Evolutionary conservation across 1,140 invertebrate species (phyloP).

Genomic region (Atta colombica): DNA sequence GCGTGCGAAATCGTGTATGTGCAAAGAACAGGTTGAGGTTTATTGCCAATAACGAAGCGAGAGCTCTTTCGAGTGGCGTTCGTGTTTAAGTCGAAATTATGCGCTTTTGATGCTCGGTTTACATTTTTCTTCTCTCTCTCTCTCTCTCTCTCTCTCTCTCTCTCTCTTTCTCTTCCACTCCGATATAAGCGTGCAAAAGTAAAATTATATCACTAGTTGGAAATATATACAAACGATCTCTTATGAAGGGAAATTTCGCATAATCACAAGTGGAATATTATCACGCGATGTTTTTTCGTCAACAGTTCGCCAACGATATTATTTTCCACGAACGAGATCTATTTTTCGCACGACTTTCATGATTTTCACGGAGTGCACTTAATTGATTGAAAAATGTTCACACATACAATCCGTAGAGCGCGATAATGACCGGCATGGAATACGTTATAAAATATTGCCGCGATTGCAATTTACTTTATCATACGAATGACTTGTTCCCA

Average conservation of each 20-base stretch:
- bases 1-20: slow-evolving; percentile 26
- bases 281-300: slow-evolving; percentile 41
- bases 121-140: neutral
- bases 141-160: neutral
- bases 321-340: slow-evolving; percentile 18
- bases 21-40: slow-evolving; percentile 62
- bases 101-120: slow-evolving; percentile 42
- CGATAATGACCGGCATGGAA: slow-evolving; percentile 45
- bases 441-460: slow-evolving; percentile 43
- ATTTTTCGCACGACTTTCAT: slow-evolving; percentile 24
- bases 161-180: neutral
- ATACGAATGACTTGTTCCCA: slow-evolving; percentile 50
- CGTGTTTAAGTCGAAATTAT: slow-evolving; percentile 66
- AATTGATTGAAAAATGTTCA: slow-evolving; percentile 55
- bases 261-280: slow-evolving; percentile 53
- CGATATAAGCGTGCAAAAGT: slow-evolving; percentile 6
- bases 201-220: slow-evolving; percentile 29
- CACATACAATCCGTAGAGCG: neutral
- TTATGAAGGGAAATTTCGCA: slow-evolving; percentile 33
- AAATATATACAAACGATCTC: slow-evolving; percentile 16
- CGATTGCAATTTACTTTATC: slow-evolving; percentile 50
- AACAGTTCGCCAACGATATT: slow-evolving; percentile 7
- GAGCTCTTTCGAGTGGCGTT: slow-evolving; percentile 32
- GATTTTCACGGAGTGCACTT: slow-evolving; percentile 40
- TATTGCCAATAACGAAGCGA: slow-evolving; percentile 51